phyloP scores from a whole-genome alignment of 2,888 invertebrate species.

The Automeris io region DNA sequence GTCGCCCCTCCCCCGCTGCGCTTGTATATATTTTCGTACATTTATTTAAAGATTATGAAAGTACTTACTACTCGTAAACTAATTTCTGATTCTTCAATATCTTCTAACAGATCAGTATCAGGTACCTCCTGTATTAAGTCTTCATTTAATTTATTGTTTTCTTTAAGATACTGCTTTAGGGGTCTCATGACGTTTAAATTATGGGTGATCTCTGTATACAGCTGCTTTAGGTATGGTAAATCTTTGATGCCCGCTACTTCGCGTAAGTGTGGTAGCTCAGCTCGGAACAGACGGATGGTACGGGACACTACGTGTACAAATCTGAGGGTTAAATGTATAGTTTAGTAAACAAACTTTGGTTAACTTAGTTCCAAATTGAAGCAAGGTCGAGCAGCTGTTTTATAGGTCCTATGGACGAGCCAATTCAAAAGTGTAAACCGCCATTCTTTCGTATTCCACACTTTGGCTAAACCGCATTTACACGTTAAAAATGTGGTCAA shows the following conservation, averaged over 20 bases:
- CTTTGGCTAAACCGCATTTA: no score
- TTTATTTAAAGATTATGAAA: no score
- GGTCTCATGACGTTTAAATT: slow-evolving; percentile 36
- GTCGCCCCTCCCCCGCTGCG: no score
- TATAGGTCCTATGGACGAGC: no score
- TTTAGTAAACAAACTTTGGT: no score
- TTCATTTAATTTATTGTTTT: slow-evolving; percentile 17
- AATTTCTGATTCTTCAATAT: slow-evolving; percentile 33
- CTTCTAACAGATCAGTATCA: slow-evolving; percentile 23
- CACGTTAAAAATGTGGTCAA: no score
- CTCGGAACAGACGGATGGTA: slow-evolving; percentile 39
- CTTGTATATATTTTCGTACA: no score
- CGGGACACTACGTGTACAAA: slow-evolving; percentile 42
- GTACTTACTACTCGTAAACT: slow-evolving; percentile 48
- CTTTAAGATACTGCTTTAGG: slow-evolving; percentile 31
- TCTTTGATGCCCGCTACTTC: slow-evolving; percentile 47
- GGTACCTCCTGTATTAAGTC: slow-evolving; percentile 22
- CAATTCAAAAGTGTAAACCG: no score
- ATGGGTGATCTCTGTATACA: slow-evolving; percentile 38
- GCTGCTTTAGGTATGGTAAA: slow-evolving; percentile 35
- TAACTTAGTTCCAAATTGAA: no score
- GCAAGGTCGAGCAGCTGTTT: no score
- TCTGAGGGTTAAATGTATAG: no score
- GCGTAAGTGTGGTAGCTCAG: slow-evolving; percentile 51
- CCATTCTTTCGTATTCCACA: no score